These are phyloP conservation scores for Leistus spinibarbis DNA, from an alignment of 2,888 invertebrate genomes.

Conservation along the genomic window DNA sequence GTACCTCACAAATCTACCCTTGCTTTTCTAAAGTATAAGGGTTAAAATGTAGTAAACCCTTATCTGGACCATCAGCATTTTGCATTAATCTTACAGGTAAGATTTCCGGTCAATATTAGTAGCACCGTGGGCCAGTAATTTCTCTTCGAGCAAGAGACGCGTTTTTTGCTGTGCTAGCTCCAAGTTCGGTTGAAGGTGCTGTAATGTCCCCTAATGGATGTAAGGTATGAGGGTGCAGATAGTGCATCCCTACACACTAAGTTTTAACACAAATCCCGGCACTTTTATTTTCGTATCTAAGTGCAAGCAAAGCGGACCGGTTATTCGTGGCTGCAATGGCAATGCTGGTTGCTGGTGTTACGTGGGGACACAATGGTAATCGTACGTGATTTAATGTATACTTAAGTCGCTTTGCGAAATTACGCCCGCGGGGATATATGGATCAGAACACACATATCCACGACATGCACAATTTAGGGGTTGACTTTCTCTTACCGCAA, in stretches of 20 bases:
- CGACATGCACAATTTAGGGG: neutral
- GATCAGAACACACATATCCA: slow-evolving; percentile 2
- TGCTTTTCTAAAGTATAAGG: neutral
- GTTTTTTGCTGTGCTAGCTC: no score
- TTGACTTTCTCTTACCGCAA: neutral
- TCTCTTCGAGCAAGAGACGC: neutral
- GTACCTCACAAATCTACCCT: neutral
- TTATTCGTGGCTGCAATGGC: neutral
- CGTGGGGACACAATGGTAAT: slow-evolving; percentile 19
- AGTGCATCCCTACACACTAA: slow-evolving; percentile 1
- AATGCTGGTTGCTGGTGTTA: neutral
- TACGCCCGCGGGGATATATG: slow-evolving; percentile 13
- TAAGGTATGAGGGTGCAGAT: slow-evolving; percentile 13
- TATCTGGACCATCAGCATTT: neutral
- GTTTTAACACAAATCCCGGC: slow-evolving; percentile 10
- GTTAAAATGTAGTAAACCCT: neutral
- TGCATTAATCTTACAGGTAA: neutral
- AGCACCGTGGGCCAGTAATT: neutral
- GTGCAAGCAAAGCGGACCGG: neutral
- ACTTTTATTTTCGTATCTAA: slow-evolving; percentile 13
- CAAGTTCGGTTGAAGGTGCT: neutral
- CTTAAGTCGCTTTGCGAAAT: slow-evolving; percentile 19
- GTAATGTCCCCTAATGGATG: slow-evolving; percentile 12
- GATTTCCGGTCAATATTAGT: neutral
- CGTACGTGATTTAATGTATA: slow-evolving; percentile 25